Conservation (phyloP, 2,113 vertebrate species). For the Crocuta crocuta region DNA sequence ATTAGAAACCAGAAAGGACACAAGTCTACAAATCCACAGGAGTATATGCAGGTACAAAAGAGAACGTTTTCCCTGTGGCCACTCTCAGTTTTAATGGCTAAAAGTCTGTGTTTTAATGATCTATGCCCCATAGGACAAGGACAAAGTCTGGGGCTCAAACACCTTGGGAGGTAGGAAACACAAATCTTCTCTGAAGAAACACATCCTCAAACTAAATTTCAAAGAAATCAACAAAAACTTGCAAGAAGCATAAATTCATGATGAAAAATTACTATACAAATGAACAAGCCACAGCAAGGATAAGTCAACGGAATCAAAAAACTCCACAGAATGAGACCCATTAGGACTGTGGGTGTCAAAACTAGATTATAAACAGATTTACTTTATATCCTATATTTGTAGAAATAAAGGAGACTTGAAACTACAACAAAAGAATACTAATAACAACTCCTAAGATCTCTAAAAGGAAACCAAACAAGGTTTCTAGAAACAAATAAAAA, state of each 20-base stretch:
- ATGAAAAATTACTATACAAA: not conserved
- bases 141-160: not conserved
- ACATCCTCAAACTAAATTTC: not conserved
- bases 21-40: not conserved
- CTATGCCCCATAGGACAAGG: not conserved
- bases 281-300: not conserved
- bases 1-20: not conserved
- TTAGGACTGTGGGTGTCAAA: not conserved
- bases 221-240: slow-evolving; percentile 5
- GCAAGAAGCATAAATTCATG: not conserved
- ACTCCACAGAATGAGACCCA: not conserved
- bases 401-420: not conserved
- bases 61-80: not conserved
- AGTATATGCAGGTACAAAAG: not conserved
- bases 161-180: not conserved
- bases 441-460: not conserved
- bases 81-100: not conserved
- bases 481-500: not conserved
- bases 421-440: not conserved
- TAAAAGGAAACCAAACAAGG: not conserved
- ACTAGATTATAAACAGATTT: not conserved
- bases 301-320: not conserved
- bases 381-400: not conserved
- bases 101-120: not conserved
- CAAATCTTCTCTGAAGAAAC: not conserved